Conservation (phyloP, 2,888 invertebrate genomes). For the Stenotaenia linearis region DNA sequence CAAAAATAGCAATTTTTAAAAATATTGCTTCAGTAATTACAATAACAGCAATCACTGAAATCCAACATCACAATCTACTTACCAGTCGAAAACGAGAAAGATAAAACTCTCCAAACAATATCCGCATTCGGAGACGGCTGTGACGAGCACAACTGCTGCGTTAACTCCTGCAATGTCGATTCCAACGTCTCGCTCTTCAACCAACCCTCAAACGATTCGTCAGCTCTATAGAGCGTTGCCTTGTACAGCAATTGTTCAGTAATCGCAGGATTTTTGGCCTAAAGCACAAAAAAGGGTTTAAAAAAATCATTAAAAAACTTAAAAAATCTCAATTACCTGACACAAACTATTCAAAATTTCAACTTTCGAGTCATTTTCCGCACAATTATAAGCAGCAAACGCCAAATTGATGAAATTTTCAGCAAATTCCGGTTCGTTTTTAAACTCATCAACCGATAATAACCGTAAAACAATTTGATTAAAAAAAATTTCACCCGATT, state of each 20-base stretch:
- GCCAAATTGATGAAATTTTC: constrained; percentile 30
- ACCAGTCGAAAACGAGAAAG: constrained; percentile 40
- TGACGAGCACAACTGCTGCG: constrained; percentile 38
- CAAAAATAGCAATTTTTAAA: too few species aligned
- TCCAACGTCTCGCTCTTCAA: constrained; percentile 40
- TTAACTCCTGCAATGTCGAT: constrained; percentile 39
- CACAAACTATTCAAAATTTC: constrained; percentile 30
- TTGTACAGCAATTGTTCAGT: neutral
- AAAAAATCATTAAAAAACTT: neutral
- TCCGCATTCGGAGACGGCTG: constrained; percentile 34
- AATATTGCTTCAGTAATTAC: too few species aligned
- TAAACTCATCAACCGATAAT: neutral
- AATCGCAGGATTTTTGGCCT: neutral
- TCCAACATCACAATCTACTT: constrained; percentile 35
- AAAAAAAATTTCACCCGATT: neutral
- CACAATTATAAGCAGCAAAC: constrained; percentile 34
- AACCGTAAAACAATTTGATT: neutral
- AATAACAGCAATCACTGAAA: too few species aligned
- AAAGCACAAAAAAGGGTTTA: constrained; percentile 5
- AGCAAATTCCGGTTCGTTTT: neutral
- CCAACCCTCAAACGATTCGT: constrained; percentile 36
- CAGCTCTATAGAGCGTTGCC: neutral
- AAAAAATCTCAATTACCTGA: constrained; percentile 31
- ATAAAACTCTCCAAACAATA: constrained; percentile 41
- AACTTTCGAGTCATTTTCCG: constrained; percentile 36